Evolutionary conservation across 2,113 vertebrate genomes (phyloP).

Genomic region (Aythya baeri): DNA sequence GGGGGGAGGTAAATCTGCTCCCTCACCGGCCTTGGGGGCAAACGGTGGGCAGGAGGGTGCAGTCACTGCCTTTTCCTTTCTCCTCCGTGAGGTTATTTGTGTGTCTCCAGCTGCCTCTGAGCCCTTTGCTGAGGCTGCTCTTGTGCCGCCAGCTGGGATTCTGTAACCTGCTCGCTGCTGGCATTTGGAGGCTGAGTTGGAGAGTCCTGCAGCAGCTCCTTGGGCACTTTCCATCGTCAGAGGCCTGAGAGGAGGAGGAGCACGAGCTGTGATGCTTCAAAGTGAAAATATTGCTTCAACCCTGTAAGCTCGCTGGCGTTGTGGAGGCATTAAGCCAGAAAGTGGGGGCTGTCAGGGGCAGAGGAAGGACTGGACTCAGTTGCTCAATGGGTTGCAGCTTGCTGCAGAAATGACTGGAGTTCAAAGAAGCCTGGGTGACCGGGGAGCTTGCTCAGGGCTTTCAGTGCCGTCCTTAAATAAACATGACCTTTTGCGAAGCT

Average conservation of each 20-base stretch:
- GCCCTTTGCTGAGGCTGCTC: neutral
- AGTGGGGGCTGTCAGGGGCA: neutral
- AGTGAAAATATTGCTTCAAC: neutral
- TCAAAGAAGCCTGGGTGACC: neutral
- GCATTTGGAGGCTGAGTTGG: neutral
- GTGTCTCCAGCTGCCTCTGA: conserved; percentile 30
- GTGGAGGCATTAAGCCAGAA: neutral
- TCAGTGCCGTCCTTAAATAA: neutral
- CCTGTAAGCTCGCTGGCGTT: fast-evolving
- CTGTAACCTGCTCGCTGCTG: conserved; percentile 16
- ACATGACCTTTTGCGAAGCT: neutral
- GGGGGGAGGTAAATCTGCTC: neutral
- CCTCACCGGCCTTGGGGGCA: neutral
- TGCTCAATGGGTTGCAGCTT: neutral
- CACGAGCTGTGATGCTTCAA: neutral
- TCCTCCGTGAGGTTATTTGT: neutral
- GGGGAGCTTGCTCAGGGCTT: neutral
- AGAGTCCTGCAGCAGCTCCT: conserved; percentile 30
- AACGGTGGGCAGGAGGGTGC: neutral
- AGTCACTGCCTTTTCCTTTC: neutral
- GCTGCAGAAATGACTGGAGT: neutral
- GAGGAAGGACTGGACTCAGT: neutral
- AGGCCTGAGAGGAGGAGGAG: neutral
- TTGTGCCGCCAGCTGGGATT: conserved; percentile 52
- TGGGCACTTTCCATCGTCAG: neutral